Percentiles rank a stretch among this genome's conserved stretches.
These are phyloP conservation scores for Triplophysa dalaica DNA, from an alignment of 2,113 vertebrate species.

Conservation along the genomic window DNA sequence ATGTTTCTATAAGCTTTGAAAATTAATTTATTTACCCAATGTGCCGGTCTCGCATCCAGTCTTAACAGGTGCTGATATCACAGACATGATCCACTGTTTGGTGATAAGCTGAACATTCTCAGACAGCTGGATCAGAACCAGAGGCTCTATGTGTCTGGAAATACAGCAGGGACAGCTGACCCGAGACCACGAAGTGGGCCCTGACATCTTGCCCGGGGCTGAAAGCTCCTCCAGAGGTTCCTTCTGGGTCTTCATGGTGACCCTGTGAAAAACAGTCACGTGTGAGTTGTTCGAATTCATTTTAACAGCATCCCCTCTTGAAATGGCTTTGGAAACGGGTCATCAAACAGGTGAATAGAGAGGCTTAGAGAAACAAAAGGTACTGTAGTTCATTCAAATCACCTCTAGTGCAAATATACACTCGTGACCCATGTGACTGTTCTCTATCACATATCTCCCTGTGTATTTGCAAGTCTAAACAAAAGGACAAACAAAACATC, in stretches of 20 bases:
- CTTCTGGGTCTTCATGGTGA: constrained; percentile 62
- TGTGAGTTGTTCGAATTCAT: background rate
- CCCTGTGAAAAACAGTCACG: constrained; percentile 40
- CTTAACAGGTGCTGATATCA: constrained; percentile 66
- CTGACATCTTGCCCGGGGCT: background rate
- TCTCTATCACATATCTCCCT: background rate
- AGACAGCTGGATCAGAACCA: constrained; percentile 73
- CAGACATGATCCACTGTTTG: constrained; percentile 74
- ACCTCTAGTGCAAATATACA: background rate
- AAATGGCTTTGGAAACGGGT: background rate
- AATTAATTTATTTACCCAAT: background rate
- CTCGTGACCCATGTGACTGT: background rate
- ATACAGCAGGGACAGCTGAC: constrained; percentile 73
- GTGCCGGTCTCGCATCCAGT: constrained; percentile 68
- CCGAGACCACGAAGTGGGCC: constrained; percentile 68
- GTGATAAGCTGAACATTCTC: constrained; percentile 65
- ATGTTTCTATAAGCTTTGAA: background rate
- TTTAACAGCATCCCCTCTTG: background rate
- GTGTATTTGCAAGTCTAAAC: background rate
- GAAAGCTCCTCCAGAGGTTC: constrained; percentile 41
- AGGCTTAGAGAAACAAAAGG: background rate
- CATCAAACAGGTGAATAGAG: background rate
- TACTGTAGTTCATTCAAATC: constrained; percentile 20
- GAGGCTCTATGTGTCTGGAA: constrained; percentile 66
- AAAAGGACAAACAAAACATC: background rate